Base-by-base conservation (phyloP, 2,888 invertebrate genomes). In the Pilophorus perplexus region DNA sequence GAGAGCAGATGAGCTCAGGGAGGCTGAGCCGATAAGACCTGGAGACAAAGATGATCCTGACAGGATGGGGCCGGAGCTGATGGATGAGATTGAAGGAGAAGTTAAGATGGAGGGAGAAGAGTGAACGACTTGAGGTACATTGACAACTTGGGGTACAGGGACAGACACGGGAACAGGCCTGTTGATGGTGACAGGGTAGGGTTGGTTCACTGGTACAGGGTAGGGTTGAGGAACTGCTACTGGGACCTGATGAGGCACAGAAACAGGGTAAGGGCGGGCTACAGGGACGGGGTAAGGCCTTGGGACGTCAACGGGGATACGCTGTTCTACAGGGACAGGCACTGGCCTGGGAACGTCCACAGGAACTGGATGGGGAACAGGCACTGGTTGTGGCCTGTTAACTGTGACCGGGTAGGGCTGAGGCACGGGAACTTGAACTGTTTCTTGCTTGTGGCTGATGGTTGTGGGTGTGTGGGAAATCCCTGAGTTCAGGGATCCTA, bases 241-340 rank as follows among this genome's bases (percentile, higher is more conserved):
- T 10, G 62, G 62, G 3, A 62, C 62, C 10, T 46, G 62, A 14
- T 62, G 62, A 46, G 62, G 62, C n/a, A 62, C 62, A 10, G 62
- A 44, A n/a, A 62, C 62, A 20, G 62, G 62, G 37, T 33, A 27
- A 10, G 62, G 62, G 16, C 62, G 62, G 48, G 25, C 28, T 12
- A 62, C 62, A 10, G 46, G 18, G 12, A 46, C 44, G 8, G 62
- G 62, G 3, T 16, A n/a, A 2, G 62, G 62, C 20, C 38, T 62
- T 4, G 62, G 62, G 2, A 62, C 62, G 2, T 62, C 62, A 10
- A 62, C 62, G 3, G 62, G 62, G 12, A 62, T 14, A 25, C 62
- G 46, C 46, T 46, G 44, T 20, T 46, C 48, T 10, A 62, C 46
- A 1, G 44, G 44, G 12, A 62, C 62, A 12, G 62, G 33, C n/a